Evolutionary conservation across 23 tunicate species (phyloP).

Genomic region (Phallusia fumigata): DNA sequence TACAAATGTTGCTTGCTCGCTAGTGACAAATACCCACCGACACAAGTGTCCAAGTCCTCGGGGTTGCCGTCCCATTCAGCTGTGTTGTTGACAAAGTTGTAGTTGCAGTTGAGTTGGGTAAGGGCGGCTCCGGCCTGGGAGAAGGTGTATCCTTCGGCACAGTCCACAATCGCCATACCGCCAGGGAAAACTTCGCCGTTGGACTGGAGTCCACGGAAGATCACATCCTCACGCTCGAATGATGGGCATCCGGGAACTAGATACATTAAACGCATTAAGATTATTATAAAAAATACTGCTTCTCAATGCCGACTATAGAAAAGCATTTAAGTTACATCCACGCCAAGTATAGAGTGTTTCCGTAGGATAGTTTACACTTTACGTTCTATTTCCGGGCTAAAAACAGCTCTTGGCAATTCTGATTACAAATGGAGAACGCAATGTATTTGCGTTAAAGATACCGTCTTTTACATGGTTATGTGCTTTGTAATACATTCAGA

Average conservation of each 20-base stretch:
- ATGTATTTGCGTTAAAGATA: too few relatives aligned
- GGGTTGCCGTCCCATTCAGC: constrained; percentile 69
- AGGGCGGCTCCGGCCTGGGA: constrained; percentile 14
- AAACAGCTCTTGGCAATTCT: too few relatives aligned
- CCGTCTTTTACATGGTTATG: neutral
- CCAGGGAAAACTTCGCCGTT: constrained; percentile 72
- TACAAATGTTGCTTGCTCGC: too few relatives aligned
- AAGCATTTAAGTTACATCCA: too few relatives aligned
- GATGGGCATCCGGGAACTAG: constrained; percentile 81
- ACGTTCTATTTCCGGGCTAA: too few relatives aligned
- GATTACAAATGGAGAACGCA: too few relatives aligned
- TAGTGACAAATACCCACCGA: constrained; percentile 56
- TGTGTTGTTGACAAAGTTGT: constrained; percentile 77
- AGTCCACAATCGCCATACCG: constrained; percentile 62
- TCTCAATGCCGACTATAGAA: too few relatives aligned
- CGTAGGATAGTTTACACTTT: too few relatives aligned
- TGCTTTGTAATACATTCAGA: neutral
- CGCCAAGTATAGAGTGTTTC: too few relatives aligned
- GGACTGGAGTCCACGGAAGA: constrained; percentile 42
- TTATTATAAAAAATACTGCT: too few relatives aligned
- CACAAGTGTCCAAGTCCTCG: constrained; percentile 69
- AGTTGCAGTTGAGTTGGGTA: constrained; percentile 63
- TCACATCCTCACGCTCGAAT: constrained; percentile 35
- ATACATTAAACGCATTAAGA: too few relatives aligned
- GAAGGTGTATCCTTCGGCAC: constrained; percentile 17